Percentiles rank a stretch among this genome's conserved stretches.
phyloP scores from a whole-genome alignment of 2,797 vertebrate genomes.

The Botia kubotai region DNA sequence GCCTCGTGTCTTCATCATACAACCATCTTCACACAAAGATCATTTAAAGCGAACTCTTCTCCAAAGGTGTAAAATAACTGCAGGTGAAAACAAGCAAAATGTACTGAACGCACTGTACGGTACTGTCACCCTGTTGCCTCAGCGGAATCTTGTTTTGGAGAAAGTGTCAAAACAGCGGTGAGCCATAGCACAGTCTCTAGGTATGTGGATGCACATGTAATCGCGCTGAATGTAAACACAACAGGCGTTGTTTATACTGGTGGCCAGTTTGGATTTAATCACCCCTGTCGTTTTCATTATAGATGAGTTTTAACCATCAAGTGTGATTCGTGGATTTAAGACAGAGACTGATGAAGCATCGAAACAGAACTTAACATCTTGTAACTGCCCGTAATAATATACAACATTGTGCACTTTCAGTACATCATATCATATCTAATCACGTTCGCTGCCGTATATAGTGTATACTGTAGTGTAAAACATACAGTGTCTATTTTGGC shows the following conservation, averaged over 20 bases:
- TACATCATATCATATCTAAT: neutral
- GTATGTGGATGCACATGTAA: slow-evolving; percentile 19
- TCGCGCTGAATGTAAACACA: slow-evolving; percentile 30
- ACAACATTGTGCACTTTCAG: neutral
- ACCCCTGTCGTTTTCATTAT: neutral
- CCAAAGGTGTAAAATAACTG: neutral
- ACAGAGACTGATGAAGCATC: neutral
- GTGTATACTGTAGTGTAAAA: slow-evolving; percentile 35
- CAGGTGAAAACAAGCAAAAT: neutral
- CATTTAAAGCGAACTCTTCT: neutral
- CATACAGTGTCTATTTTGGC: slow-evolving; percentile 46
- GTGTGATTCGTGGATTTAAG: neutral
- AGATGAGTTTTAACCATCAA: neutral
- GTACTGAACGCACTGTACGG: neutral
- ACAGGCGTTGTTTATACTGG: slow-evolving; percentile 10
- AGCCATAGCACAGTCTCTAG: slow-evolving; percentile 14
- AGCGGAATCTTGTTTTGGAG: slow-evolving; percentile 43
- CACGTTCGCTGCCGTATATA: slow-evolving; percentile 12
- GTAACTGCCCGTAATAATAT: neutral
- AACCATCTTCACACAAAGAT: neutral
- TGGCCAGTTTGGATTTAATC: slow-evolving; percentile 15
- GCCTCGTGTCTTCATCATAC: no score
- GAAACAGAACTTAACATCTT: neutral
- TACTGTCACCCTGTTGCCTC: slow-evolving; percentile 3
- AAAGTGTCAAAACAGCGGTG: slow-evolving; percentile 36